phyloP scores from a whole-genome alignment of 2,797 vertebrate species.

The Euthynnus affinis region DNA sequence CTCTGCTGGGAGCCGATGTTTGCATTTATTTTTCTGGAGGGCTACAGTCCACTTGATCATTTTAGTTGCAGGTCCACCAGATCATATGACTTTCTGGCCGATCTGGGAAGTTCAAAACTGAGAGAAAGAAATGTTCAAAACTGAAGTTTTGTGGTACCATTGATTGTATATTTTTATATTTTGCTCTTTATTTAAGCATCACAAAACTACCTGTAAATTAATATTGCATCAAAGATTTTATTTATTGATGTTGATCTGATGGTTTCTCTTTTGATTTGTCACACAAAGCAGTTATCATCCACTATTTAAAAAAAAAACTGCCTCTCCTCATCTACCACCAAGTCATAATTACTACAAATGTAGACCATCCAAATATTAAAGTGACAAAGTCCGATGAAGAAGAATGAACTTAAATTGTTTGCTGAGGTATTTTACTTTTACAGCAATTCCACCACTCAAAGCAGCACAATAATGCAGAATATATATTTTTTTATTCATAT shows the following conservation, averaged over 20 bases:
- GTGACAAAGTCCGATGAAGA: neutral
- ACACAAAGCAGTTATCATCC: neutral
- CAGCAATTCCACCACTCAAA: neutral
- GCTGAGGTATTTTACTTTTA: neutral
- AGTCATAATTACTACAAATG: neutral
- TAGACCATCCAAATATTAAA: neutral
- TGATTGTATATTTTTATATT: constrained; percentile 13
- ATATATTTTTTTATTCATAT: constrained; percentile 16
- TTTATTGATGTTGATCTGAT: constrained; percentile 12
- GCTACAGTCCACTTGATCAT: neutral
- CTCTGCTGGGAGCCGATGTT: neutral
- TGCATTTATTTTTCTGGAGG: neutral
- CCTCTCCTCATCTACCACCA: neutral
- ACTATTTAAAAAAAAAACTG: neutral
- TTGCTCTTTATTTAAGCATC: neutral
- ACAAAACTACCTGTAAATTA: neutral
- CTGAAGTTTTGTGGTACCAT: neutral
- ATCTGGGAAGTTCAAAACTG: neutral
- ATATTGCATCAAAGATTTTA: neutral
- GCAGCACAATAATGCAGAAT: neutral
- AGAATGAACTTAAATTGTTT: neutral
- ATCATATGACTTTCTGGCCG: neutral
- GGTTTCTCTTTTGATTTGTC: constrained; percentile 7
- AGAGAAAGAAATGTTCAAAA: neutral
- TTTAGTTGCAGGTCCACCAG: neutral